Base-by-base conservation (phyloP, 2,888 invertebrate genomes). In the Cancer borealis region DNA sequence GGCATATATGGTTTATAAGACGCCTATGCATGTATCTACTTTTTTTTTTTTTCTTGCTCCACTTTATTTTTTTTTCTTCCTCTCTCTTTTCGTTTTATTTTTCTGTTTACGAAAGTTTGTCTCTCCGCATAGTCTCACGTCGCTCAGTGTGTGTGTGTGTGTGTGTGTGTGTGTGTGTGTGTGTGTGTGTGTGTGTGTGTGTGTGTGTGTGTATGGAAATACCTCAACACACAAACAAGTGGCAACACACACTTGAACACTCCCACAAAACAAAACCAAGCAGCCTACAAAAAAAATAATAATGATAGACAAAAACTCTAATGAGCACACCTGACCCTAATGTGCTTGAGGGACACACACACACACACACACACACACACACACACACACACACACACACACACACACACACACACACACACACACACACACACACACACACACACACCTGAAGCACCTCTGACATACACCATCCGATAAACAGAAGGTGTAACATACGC, bases 91-190 rank as follows among this genome's bases (percentile, higher is more conserved):
- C 66, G 21, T 26, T 73, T 26, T 73, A n/a, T 26, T 26, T 73
- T 26, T 26, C 21, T n/a, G n/a, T 26, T 73, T 73, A 26, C 73
- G 26, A 73, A 73, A 73, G 73, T 26, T 73, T 73, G 73, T 26
- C 73, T 10, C 26, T 10, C 26, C 73, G n/a, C 73, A 73, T 73
- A 26, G 0, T 73, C 8, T 73, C 26, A 73, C 26, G 73, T 73
- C 26, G 66, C 66, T 4, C n/a, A 1, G 66, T 73, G 66, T 91
- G 91, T 91, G 91, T 73, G 66, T 91, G n/a, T 91, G 73, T 73
- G 73, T 91, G 91, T 91, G 73, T 91, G 91, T 91, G n/a, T 91
- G 79, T 91, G 46, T 91, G 91, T 91, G 26, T 60, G 66, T 91
- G 39, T 91, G 91, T 60, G 26, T 60, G 45, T 45, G 73, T 91